A percentile compares a stretch with the other conserved stretches of the same genome.
Conservation (phyloP, 2,797 vertebrate genomes). For the Mormyrops attenuatus region DNA sequence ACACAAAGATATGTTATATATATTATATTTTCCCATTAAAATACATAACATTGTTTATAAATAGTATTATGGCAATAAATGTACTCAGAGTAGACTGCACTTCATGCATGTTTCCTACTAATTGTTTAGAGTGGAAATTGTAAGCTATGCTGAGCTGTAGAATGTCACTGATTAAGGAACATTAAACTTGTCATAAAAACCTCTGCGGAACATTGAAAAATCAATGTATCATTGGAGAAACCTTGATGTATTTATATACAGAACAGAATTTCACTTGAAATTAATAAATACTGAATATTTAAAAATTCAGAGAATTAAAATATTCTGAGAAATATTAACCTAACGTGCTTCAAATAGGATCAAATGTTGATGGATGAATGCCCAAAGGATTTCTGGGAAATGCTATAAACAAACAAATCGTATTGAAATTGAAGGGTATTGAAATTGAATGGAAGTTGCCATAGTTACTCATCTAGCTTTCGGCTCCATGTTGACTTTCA, state of each 20-base stretch:
- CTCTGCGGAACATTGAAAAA: background rate
- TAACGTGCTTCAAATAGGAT: background rate
- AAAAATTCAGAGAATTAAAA: background rate
- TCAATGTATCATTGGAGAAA: background rate
- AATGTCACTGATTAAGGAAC: background rate
- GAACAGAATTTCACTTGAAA: background rate
- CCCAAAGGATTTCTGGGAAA: background rate
- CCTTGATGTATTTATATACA: background rate
- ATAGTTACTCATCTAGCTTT: background rate
- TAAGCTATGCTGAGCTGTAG: background rate
- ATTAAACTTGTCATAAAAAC: background rate
- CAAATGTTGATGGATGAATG: background rate
- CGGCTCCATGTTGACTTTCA: background rate
- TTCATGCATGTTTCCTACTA: background rate
- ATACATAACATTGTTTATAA: background rate
- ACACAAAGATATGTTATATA: background rate
- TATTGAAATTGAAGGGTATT: background rate
- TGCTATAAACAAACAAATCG: conserved; percentile 7
- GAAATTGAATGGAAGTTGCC: background rate
- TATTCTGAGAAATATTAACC: background rate
- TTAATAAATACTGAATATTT: background rate
- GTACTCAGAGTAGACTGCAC: background rate
- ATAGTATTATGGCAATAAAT: background rate
- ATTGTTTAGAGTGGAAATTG: background rate
- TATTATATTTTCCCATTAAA: background rate